Base-by-base conservation (phyloP, 2,888 invertebrate species). In the Mesodorylaimus sp. region DNA sequence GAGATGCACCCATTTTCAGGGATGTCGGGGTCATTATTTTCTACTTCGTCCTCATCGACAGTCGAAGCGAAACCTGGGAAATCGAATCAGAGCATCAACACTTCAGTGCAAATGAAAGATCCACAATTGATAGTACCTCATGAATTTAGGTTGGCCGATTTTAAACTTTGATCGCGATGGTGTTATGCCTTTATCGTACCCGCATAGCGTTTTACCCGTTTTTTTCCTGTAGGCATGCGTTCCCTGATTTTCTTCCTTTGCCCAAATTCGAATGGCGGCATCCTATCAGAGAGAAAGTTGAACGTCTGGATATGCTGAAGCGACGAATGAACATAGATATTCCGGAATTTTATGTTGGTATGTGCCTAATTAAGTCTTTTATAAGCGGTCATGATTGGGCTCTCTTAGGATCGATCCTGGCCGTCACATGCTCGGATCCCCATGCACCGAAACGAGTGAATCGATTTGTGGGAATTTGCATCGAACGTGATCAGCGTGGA, bases 331-430 rank as follows among this genome's bases (percentile, higher is more conserved):
- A 80, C 54, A 75, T 97, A 55, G 81, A 84, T 64, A 81, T 99
- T 55, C 95, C 97, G 0, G 93, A 95, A 67, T 97, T 97, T 73
- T 97, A 93, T 74, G 91, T 93, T 61, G 95, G 84, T 81, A 66
- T 67, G 78, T 68, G 32, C 41, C 1, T 45, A 13, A 52, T 39
- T n/a, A n/a, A n/a, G n/a, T 1, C 19, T 48, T 47, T 28, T 55
- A 2, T 52, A 50, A 2, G 19, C 52, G 19, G 2, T 2, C 7
- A 7, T 3, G 36, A 36, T 44, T 25, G 19, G 24, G 13, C 38
- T 25, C 45, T 68, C 72, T 27, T 63, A 82, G 83, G 91, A 16
- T 83, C 84, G 27, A 78, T 93, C 52, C 59, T 95, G 64, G 82
- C 86, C 29, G 87, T 93, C 0, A 83, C 81, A 1, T 78, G 80